Evolutionary conservation across 2,888 invertebrate species (phyloP).

Genomic region (Rotaria macrura): DNA sequence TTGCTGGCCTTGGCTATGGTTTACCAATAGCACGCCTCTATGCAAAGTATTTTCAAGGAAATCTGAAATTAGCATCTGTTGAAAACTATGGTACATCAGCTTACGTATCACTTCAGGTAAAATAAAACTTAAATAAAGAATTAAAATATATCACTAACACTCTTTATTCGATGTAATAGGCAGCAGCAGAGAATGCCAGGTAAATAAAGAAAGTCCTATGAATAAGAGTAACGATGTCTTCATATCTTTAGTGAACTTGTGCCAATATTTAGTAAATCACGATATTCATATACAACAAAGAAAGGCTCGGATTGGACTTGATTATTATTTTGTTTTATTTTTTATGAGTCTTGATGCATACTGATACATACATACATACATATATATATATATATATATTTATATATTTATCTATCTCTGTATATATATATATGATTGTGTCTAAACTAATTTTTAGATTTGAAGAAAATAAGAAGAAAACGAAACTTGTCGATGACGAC

Average conservation of each 20-base stretch:
- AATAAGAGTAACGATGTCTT: no score
- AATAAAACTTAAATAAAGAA: no score
- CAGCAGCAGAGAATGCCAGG: conserved; percentile 1
- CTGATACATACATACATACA: no score
- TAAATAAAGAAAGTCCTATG: neutral
- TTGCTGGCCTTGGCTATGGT: conserved; percentile 76
- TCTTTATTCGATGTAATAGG: neutral
- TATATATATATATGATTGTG: neutral
- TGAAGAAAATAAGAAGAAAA: neutral
- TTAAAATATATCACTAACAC: neutral
- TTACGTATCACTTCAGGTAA: conserved; percentile 74
- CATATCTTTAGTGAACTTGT: neutral
- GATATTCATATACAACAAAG: neutral
- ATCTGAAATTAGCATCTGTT: conserved; percentile 77
- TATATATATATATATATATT: no score
- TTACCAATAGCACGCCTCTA: conserved; percentile 87
- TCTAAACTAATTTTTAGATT: neutral
- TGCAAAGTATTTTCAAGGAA: conserved; percentile 94
- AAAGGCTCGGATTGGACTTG: neutral
- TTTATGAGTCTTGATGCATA: no score
- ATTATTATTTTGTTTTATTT: no score
- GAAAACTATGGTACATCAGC: conserved; percentile 96
- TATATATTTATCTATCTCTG: no score
- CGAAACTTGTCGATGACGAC: neutral
- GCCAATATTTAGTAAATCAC: neutral